Evolutionary conservation across 2,888 invertebrate species (phyloP).

Genomic region (Mesorhabditis sp.): DNA sequence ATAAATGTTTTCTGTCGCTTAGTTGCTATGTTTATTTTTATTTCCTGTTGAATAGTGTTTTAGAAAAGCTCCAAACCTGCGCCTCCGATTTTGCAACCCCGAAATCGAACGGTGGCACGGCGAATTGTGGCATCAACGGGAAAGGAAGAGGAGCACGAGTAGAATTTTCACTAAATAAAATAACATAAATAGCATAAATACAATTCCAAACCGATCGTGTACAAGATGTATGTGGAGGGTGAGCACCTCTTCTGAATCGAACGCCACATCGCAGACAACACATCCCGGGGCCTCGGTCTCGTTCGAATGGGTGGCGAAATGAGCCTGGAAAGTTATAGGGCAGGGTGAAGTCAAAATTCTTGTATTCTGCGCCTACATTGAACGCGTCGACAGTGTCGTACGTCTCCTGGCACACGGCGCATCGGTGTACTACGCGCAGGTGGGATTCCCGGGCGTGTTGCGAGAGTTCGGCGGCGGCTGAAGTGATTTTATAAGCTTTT

Average conservation of each 20-base stretch:
- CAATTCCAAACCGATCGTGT: neutral
- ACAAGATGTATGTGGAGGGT: neutral
- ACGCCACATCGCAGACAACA: slow-evolving; percentile 3
- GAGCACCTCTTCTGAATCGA: slow-evolving; percentile 4
- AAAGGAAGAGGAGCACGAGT: neutral
- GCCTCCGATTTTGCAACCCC: neutral
- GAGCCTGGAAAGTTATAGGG: neutral
- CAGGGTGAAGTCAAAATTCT: neutral
- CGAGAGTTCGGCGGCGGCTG: neutral
- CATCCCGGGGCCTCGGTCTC: neutral
- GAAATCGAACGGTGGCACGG: neutral
- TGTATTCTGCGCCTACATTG: neutral
- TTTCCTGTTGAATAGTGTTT: too few species aligned
- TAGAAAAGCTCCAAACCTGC: too few species aligned
- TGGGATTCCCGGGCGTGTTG: neutral
- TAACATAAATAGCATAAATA: neutral
- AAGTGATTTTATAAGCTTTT: neutral
- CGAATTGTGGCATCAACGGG: neutral
- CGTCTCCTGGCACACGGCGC: neutral
- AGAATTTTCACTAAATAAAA: neutral
- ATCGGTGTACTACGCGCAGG: neutral
- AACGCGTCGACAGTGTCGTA: neutral
- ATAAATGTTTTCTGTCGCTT: too few species aligned
- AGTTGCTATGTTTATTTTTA: too few species aligned
- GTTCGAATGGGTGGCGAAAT: neutral